phyloP scores from a whole-genome alignment of 2,113 vertebrate genomes.

The Heteronetta atricapilla region DNA sequence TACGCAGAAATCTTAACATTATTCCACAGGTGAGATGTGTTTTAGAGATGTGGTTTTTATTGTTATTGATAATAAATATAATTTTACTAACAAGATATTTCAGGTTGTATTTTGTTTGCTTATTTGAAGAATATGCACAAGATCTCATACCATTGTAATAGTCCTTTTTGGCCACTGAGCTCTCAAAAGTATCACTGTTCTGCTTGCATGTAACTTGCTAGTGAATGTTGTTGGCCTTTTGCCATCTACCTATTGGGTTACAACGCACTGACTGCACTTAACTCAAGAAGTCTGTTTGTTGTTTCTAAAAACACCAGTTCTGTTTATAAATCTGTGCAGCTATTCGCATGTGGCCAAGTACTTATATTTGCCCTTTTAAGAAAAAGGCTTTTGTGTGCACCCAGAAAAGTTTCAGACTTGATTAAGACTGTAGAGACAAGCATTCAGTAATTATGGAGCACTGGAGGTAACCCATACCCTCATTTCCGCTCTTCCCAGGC shows the following conservation, averaged over 20 bases:
- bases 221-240: not conserved
- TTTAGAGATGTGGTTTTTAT: not conserved
- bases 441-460: not conserved
- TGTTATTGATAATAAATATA: no score
- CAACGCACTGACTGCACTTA: not conserved
- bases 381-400: not conserved
- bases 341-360: not conserved
- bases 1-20: slow-evolving; percentile 68
- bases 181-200: not conserved
- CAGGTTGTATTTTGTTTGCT: not conserved
- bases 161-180: not conserved
- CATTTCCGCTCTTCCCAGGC: not conserved
- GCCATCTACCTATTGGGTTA: not conserved
- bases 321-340: not conserved
- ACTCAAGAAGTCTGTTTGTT: not conserved
- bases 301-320: not conserved
- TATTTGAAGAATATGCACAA: not conserved
- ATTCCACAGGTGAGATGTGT: slow-evolving; percentile 68
- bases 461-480: not conserved
- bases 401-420: not conserved
- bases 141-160: not conserved
- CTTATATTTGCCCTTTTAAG: not conserved
- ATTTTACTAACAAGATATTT: not conserved
- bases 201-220: not conserved
- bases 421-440: not conserved